Evolutionary conservation across 2,113 vertebrate genomes (phyloP).

Genomic region (Cinclus cinclus): DNA sequence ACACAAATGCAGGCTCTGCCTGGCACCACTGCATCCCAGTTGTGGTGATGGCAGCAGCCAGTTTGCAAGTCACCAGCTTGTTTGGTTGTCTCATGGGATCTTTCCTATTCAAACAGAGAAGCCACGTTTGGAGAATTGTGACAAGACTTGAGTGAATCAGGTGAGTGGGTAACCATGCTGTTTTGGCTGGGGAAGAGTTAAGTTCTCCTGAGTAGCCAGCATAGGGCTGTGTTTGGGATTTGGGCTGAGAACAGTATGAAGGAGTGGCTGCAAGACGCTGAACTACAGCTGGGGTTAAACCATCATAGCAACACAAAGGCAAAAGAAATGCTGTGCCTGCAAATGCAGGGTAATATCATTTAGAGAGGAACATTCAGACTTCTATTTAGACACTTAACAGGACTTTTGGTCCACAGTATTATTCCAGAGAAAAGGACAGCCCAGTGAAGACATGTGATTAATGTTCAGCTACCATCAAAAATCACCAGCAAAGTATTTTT

Average conservation of each 20-base stretch:
- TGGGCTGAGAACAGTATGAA: neutral
- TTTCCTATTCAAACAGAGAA: neutral
- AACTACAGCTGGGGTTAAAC: neutral
- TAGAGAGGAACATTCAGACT: neutral
- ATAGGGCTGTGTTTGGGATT: neutral
- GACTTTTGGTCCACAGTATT: neutral
- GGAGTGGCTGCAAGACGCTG: neutral
- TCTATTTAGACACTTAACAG: neutral
- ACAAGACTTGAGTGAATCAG: neutral
- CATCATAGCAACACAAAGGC: neutral
- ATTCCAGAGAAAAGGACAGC: neutral
- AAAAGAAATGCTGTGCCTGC: neutral
- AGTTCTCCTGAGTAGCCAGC: neutral
- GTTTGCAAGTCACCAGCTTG: neutral
- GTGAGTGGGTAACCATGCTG: neutral
- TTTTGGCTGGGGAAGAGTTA: neutral
- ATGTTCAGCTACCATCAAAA: neutral
- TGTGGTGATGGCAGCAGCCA: neutral
- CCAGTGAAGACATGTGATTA: neutral
- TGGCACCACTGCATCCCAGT: fast-evolving
- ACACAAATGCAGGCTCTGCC: neutral
- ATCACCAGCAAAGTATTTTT: neutral
- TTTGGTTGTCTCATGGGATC: neutral
- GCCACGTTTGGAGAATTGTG: neutral
- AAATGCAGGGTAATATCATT: neutral